These are phyloP conservation scores for Sorex araneus DNA, from an alignment of 2,113 vertebrate genomes.

Conservation along the genomic window DNA sequence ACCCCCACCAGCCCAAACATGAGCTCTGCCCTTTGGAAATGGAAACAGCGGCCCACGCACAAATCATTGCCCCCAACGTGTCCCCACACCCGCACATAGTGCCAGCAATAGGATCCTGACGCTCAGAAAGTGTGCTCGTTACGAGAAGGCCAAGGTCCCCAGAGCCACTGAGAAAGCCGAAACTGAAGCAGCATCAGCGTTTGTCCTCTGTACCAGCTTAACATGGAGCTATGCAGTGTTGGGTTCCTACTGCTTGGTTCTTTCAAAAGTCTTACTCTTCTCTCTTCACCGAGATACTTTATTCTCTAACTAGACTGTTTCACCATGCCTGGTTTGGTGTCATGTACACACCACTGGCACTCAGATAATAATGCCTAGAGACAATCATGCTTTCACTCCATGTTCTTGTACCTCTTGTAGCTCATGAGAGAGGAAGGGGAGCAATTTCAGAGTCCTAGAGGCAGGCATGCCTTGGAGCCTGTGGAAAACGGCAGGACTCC, in stretches of 20 bases:
- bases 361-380: background rate
- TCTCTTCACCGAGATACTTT: background rate
- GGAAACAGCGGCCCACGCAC: constrained; percentile 74
- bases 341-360: background rate
- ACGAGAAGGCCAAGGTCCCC: background rate
- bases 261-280: background rate
- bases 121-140: background rate
- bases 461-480: constrained; percentile 27
- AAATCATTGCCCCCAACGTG: constrained; percentile 64
- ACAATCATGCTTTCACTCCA: constrained; percentile 25
- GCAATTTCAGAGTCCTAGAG: background rate
- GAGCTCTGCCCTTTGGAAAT: constrained; percentile 81
- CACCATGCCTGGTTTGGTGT: background rate
- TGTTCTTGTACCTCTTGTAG: constrained; percentile 5
- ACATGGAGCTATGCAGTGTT: background rate
- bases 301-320: background rate
- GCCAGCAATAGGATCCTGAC: background rate
- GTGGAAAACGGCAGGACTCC: background rate
- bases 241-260: background rate
- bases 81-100: background rate
- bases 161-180: background rate
- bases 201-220: background rate
- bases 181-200: background rate
- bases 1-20: constrained; percentile 78
- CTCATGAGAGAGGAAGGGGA: constrained; percentile 16